Evolutionary conservation across 2,888 invertebrate species (phyloP), one percentile per base, ranked within the genome.

Genomic region (Pyrgus malvae): DNA sequence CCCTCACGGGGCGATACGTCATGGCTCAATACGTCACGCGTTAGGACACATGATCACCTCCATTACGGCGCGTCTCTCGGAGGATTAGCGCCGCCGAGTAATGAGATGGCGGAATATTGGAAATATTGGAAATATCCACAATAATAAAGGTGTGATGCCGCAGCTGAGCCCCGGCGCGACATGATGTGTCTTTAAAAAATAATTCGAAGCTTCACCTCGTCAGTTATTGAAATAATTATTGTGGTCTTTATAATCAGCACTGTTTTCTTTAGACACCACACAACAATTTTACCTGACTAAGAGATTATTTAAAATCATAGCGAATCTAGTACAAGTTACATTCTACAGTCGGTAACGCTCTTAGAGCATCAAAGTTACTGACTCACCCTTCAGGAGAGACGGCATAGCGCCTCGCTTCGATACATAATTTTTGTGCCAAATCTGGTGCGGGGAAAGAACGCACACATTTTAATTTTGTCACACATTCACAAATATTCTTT

Each of bases 81-180:
- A 74, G 88, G 89, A 89, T 87, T 88, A 87, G 80, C 78, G 72
- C 72, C 77, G 78, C 67, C 74, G 73, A 76, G 82, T 90, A 90
- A 90, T 89, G 89, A 88, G 88, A 86, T 83, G 86, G 80, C 75
- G 78, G 73, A 83, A 85, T 87, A 84, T 86, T 83, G 83, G 80
- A 78, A 84, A 87, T 83, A 84, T 73, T 68, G 71, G 23, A 23
- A 23, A 23, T 23, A 23, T 23, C 72, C 76, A 80, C 80, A 81
- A 81, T 81, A 86, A 86, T 83, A 76, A 80, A 76, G 73, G 74
- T 72, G 68, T 80, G 78, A 82, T 76, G 79, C 77, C 86, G 86
- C 63, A 78, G 45, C 73, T 57, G 67, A 76, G 45, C 75, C 58
- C n/a, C 31, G 3, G 8, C 63, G 37, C 63, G 78, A 72, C n/a